These are phyloP conservation scores for Furnarius figulus DNA, from an alignment of 2,113 vertebrate species.

Conservation along the genomic window DNA sequence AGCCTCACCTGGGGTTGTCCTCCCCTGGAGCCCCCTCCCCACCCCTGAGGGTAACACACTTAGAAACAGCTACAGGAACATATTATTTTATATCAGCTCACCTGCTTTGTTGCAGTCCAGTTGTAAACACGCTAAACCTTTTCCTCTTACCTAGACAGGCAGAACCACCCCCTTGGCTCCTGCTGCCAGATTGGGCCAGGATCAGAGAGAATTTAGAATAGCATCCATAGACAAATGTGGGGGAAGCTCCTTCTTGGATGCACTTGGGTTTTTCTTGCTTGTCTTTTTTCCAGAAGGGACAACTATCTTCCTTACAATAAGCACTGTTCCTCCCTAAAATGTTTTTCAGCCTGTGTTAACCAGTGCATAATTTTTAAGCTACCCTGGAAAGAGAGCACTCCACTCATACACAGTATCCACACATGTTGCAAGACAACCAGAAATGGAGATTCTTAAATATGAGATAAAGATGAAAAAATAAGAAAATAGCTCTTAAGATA, in stretches of 20 bases:
- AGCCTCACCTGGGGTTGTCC: neutral
- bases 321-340: neutral
- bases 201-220: neutral
- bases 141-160: neutral
- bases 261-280: rapidly evolving
- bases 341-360: neutral
- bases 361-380: neutral
- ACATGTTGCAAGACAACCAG: rapidly evolving
- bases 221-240: neutral
- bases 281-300: neutral
- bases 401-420: neutral
- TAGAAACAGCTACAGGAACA: neutral
- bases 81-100: neutral
- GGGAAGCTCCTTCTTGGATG: neutral
- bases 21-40: neutral
- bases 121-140: neutral
- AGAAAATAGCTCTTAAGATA: neutral
- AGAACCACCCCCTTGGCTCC: neutral
- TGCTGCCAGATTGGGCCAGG: rapidly evolving
- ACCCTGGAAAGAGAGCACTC: neutral
- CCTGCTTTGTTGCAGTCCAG: no score
- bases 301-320: neutral
- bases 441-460: neutral
- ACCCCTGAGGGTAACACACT: neutral
- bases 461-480: neutral